Percentiles rank a stretch among this genome's conserved stretches.
Conservation (phyloP, 2,113 vertebrate species). For the Ceyx melanurus region DNA sequence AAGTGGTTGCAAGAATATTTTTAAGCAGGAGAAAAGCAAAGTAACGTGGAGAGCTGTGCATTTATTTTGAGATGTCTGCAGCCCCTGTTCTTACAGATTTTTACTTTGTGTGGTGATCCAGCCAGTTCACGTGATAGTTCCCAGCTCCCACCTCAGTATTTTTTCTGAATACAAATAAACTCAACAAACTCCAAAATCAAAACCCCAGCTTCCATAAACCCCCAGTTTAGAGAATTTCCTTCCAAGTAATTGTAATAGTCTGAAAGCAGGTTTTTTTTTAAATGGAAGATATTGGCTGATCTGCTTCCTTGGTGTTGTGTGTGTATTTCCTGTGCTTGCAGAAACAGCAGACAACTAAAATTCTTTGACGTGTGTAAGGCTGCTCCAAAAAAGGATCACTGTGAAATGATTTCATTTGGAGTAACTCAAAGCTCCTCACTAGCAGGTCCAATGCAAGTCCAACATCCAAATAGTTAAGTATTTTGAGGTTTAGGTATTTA, state of each 20-base stretch:
- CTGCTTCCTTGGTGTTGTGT: not conserved
- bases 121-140: not conserved
- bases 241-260: not conserved
- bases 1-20: conserved; percentile 33
- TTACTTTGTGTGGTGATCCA: not conserved
- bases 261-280: not conserved
- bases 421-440: not conserved
- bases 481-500: not conserved
- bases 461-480: accelerated
- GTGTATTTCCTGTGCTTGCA: not conserved
- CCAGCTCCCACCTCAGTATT: not conserved
- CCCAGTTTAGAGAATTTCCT: not conserved
- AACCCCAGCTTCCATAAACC: not conserved
- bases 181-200: not conserved
- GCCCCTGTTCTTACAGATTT: not conserved
- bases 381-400: not conserved
- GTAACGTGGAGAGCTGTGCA: not conserved
- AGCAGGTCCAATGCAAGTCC: not conserved
- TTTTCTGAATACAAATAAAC: not conserved
- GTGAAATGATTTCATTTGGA: not conserved
- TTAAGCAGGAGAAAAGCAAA: conserved; percentile 19
- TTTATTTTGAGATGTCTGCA: conserved; percentile 24
- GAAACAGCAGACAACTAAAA: not conserved
- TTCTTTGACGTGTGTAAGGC: not conserved
- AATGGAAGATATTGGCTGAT: not conserved